Conservation (phyloP, 2,888 invertebrate genomes). For the Galerucella calmariensis region DNA sequence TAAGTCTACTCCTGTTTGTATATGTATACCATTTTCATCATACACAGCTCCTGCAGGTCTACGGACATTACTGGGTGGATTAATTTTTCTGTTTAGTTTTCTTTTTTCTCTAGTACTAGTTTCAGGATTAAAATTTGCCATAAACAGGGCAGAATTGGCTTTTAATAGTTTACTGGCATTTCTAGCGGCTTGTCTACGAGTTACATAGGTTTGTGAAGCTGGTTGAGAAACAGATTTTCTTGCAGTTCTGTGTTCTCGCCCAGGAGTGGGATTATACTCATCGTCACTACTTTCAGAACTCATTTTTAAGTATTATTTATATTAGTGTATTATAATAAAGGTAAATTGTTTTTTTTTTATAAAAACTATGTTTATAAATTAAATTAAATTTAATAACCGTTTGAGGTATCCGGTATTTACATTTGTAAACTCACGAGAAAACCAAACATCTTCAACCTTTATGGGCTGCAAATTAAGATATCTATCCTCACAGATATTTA, state of each 20-base stretch:
- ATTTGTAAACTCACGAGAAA: no score
- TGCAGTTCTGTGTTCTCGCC: slow-evolving; percentile 51
- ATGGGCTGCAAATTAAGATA: no score
- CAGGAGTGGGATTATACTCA: slow-evolving; percentile 45
- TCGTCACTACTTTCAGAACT: slow-evolving; percentile 50
- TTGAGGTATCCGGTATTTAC: no score
- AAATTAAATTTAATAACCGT: no score
- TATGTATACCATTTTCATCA: slow-evolving; percentile 77
- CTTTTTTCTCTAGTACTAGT: slow-evolving; percentile 81
- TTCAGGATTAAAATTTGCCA: slow-evolving; percentile 80
- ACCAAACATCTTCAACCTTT: no score
- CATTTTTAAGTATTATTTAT: slow-evolving; percentile 21
- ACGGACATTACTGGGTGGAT: slow-evolving; percentile 65
- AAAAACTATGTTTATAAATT: no score
- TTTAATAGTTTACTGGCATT: slow-evolving; percentile 49
- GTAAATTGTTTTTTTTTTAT: no score
- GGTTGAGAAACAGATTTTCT: slow-evolving; percentile 51
- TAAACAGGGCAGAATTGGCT: slow-evolving; percentile 51
- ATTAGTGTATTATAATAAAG: no score
- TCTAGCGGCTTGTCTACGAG: slow-evolving; percentile 53
- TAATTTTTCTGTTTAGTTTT: slow-evolving; percentile 77
- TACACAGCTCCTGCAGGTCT: slow-evolving; percentile 71
- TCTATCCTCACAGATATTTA: no score
- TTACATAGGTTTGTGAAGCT: slow-evolving; percentile 43
- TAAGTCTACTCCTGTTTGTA: slow-evolving; percentile 74